Percentiles rank a stretch among this genome's conserved stretches.
phyloP scores from a whole-genome alignment of 2,888 invertebrate species.

The Matsumyia berberina region DNA sequence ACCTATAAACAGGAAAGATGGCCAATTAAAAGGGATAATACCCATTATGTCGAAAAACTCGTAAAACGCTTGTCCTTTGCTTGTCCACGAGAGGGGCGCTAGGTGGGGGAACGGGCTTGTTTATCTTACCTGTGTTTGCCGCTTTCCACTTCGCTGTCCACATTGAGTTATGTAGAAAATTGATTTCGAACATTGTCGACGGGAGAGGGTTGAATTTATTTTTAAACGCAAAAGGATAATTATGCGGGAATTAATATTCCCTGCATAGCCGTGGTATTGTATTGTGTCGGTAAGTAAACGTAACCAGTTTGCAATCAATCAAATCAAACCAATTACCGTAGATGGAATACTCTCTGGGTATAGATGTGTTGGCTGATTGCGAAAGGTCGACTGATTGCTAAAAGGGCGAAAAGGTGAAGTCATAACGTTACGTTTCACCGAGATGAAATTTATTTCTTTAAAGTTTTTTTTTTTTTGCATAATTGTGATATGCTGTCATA shows the following conservation, averaged over 20 bases:
- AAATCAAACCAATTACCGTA: constrained; percentile 20
- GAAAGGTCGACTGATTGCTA: constrained; percentile 24
- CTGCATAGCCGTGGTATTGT: neutral
- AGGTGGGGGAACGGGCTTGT: neutral
- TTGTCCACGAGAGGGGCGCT: too few relatives aligned
- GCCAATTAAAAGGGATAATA: constrained; percentile 67
- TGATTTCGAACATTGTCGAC: constrained; percentile 26
- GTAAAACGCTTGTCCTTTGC: constrained; percentile 27
- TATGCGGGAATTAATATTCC: constrained; percentile 29
- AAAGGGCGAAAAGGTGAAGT: neutral
- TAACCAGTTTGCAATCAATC: constrained; percentile 28
- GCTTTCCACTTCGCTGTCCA: neutral
- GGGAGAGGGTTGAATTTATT: constrained; percentile 1
- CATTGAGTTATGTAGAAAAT: constrained; percentile 30
- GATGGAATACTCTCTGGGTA: neutral
- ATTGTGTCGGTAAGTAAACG: constrained; percentile 14
- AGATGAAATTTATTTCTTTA: neutral
- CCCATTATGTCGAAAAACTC: constrained; percentile 52
- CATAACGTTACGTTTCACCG: neutral
- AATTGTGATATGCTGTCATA: constrained; percentile 1
- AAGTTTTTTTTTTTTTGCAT: neutral
- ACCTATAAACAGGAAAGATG: constrained; percentile 37
- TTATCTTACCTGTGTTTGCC: constrained; percentile 3
- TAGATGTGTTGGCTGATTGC: constrained; percentile 22
- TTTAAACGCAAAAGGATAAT: constrained; percentile 19